These are phyloP conservation scores for Sylvicapra grimmia DNA, from an alignment of 2,113 vertebrate genomes.

Conservation along the genomic window DNA sequence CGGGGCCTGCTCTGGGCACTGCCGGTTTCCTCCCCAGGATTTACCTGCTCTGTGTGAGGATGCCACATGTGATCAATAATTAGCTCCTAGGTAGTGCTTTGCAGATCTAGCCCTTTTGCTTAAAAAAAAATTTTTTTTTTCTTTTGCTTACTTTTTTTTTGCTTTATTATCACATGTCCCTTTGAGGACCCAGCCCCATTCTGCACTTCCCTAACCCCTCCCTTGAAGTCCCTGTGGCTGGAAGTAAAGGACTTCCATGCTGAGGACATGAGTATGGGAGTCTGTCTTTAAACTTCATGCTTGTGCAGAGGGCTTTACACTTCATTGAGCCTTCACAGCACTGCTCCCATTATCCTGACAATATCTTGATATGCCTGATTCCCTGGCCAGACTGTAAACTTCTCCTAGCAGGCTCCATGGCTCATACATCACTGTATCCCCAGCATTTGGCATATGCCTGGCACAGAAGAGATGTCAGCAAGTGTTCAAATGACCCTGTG, in stretches of 20 bases:
- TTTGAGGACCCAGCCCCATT: background rate
- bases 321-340: background rate
- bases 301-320: background rate
- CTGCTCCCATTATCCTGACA: background rate
- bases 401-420: background rate
- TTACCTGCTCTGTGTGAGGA: fast-evolving
- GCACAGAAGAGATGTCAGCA: background rate
- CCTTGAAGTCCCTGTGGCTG: background rate
- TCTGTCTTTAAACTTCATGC: background rate
- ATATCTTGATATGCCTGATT: background rate
- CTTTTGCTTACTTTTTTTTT: background rate
- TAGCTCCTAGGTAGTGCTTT: background rate
- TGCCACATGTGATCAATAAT: background rate
- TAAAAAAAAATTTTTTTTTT: background rate
- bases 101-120: background rate
- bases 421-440: background rate
- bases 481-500: background rate
- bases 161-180: background rate
- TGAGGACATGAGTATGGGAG: background rate
- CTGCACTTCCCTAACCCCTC: background rate
- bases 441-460: background rate
- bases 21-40: background rate
- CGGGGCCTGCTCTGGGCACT: background rate
- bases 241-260: background rate
- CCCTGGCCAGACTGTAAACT: background rate